These are phyloP conservation scores for Astur gentilis DNA, from an alignment of 2,113 vertebrate species.

Conservation along the genomic window DNA sequence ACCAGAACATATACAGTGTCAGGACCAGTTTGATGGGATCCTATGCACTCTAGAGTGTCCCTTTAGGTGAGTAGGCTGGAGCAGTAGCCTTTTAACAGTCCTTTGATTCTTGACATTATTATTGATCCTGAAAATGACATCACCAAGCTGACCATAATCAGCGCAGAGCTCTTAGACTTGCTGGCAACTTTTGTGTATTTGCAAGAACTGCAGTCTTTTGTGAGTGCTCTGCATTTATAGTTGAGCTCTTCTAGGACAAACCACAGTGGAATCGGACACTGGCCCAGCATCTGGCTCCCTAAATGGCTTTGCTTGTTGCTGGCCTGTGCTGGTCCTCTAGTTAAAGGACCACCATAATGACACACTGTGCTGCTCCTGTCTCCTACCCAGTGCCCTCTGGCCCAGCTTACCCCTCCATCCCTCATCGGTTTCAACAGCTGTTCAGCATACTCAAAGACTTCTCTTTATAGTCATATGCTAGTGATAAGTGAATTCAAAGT, in stretches of 20 bases:
- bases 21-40: not conserved
- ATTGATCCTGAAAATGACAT: not conserved
- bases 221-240: not conserved
- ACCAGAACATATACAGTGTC: not conserved
- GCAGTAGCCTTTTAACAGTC: not conserved
- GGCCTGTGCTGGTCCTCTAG: not conserved
- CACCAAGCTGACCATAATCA: not conserved
- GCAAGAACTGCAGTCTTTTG: not conserved
- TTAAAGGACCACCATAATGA: not conserved
- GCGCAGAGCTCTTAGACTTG: not conserved
- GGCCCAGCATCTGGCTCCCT: not conserved
- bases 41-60: not conserved
- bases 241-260: not conserved
- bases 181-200: not conserved
- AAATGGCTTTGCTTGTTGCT: not conserved
- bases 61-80: not conserved
- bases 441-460: not conserved
- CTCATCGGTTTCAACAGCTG: not conserved
- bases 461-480: not conserved
- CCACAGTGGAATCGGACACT: rapidly evolving
- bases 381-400: not conserved
- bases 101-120: not conserved
- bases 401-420: not conserved
- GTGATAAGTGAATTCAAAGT: not conserved
- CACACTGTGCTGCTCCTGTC: not conserved